Evolutionary conservation across 2,113 vertebrate species (phyloP), one percentile per base, ranked within the genome.

Genomic region (Hiodon tergisus): DNA sequence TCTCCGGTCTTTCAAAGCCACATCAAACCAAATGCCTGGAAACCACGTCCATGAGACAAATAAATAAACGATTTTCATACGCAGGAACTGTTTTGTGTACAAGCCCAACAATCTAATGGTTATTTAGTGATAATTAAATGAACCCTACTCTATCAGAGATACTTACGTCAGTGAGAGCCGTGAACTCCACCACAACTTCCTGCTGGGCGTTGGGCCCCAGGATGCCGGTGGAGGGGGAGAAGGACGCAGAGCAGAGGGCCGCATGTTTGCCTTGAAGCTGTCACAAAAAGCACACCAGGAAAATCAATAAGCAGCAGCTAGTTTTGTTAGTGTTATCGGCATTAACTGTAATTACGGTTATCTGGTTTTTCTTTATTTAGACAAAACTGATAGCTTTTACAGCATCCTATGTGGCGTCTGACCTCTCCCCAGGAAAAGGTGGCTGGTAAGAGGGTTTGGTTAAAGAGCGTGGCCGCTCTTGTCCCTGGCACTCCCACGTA

Each of bases 371-470:
- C 11, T 6, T 8, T 6, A 6, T 8, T 57, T 11, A 57, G 6
- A 8, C 55, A 57, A 8, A 6, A 6, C 11, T 6, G 1, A 57
- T 6, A 57, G 7, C 5, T 7, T 6, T 6, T 5, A 52, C 3
- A 4, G 69, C 13, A 55, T 17, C 2, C 1, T n/a, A n/a, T 52
- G 55, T 47, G 59, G 52, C 16, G 8, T 31, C 80, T 85, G 80
- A 94, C 93, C 88, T 88, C 83, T 77, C 79, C 86, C 96, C 96
- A 99, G 10, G 79, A 87, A 86, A 94, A 99, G 75, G 72, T 76
- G 58, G 94, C 77, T 46, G 94, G 92, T 79, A 99, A 91, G 53
- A 88, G 84, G 0, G 91, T 98, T 85, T 94, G 95, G 76, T 98
- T 98, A 83, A 93, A 87, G 67, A 99, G 90, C 0, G 82, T 89